phyloP scores from a whole-genome alignment of 1,140 invertebrate genomes.

The Sarcophaga bullata region DNA sequence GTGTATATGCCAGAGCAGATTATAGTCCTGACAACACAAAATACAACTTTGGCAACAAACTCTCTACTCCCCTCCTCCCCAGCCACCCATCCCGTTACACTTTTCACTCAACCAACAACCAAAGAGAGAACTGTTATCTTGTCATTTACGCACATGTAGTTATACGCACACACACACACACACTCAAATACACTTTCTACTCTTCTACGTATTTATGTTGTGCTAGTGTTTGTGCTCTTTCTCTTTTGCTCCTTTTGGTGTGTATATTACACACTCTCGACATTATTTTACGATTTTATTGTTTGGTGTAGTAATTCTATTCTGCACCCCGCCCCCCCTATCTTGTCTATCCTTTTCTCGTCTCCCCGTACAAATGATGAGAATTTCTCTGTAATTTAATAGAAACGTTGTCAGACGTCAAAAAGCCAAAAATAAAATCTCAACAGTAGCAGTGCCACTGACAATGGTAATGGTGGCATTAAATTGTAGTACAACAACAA shows the following conservation, averaged over 20 bases:
- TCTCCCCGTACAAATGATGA: background rate
- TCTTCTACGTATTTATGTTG: background rate
- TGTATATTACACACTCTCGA: background rate
- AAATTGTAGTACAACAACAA: too few relatives aligned
- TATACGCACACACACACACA: background rate
- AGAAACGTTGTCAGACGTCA: constrained; percentile 15
- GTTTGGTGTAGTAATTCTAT: background rate
- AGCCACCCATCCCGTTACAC: background rate
- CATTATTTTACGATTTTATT: constrained; percentile 21
- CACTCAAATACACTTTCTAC: background rate
- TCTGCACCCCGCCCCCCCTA: background rate
- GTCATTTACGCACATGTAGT: too few relatives aligned
- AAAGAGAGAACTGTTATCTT: too few relatives aligned
- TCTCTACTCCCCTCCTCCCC: background rate
- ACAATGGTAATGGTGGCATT: too few relatives aligned
- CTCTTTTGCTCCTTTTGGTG: background rate
- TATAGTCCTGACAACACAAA: constrained; percentile 19
- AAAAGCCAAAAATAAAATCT: constrained; percentile 4
- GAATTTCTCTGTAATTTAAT: background rate
- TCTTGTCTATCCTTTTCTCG: background rate
- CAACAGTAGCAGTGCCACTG: background rate
- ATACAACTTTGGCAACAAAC: constrained; percentile 24
- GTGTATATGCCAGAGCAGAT: background rate
- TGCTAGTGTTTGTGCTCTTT: background rate
- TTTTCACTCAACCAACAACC: too few relatives aligned